A percentile compares a stretch with the other conserved stretches of the same genome.
These are phyloP conservation scores for Pantherophis guttatus DNA, from an alignment of 2,113 vertebrate species.

Conservation along the genomic window DNA sequence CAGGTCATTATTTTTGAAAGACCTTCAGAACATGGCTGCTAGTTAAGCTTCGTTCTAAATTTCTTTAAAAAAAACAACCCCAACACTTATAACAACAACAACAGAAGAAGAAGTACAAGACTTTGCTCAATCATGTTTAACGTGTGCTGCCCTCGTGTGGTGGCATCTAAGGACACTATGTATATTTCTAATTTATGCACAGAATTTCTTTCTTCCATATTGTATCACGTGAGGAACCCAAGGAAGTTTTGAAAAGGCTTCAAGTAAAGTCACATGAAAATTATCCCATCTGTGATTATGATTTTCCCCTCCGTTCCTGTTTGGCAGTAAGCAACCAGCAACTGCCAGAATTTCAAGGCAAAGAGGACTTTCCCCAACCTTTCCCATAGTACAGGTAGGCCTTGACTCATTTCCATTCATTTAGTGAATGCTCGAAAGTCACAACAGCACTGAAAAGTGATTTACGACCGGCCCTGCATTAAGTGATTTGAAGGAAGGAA, in stretches of 20 bases:
- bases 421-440: neutral
- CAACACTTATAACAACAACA: neutral
- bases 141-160: slow-evolving; percentile 68
- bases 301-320: neutral
- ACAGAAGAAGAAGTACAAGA: neutral
- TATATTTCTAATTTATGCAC: neutral
- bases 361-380: neutral
- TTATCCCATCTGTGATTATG: neutral
- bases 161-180: slow-evolving; percentile 42
- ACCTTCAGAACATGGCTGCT: neutral
- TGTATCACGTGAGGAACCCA: neutral
- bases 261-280: neutral
- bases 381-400: neutral
- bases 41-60: neutral
- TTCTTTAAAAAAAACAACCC: neutral
- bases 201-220: neutral
- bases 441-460: neutral
- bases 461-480: no score
- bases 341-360: neutral
- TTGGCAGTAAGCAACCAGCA: neutral
- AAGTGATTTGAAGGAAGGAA: neutral
- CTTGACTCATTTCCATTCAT: no score
- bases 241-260: neutral
- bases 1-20: neutral
- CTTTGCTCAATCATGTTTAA: neutral